Evolutionary conservation across 2,888 invertebrate genomes (phyloP).

Genomic region (Volucella inflata): DNA sequence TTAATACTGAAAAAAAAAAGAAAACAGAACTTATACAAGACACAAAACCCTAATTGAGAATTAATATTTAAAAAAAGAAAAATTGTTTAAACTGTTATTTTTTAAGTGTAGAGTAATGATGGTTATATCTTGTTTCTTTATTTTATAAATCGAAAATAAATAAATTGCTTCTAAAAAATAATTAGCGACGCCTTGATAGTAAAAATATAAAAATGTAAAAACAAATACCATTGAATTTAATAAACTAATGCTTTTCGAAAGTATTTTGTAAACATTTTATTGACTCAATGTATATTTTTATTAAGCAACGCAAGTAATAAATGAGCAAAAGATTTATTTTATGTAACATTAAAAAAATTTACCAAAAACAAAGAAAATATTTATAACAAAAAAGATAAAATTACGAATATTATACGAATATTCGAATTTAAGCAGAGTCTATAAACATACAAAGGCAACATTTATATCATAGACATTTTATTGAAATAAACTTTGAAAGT

Average conservation of each 20-base stretch:
- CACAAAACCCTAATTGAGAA: conserved; percentile 32
- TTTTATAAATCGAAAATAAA: conserved; percentile 28
- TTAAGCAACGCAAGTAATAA: conserved; percentile 41
- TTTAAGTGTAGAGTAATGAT: conserved; percentile 62
- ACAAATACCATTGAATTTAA: conserved; percentile 37
- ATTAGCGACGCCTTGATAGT: conserved; percentile 42
- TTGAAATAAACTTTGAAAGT: too few species aligned
- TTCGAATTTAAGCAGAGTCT: background rate
- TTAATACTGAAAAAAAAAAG: conserved; percentile 51
- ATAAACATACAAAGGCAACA: background rate
- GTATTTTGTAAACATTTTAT: conserved; percentile 27
- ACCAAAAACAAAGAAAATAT: background rate
- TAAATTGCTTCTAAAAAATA: conserved; percentile 49
- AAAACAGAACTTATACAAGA: background rate
- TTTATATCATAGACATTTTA: too few species aligned
- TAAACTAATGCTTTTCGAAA: conserved; percentile 39
- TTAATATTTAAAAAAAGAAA: conserved; percentile 18
- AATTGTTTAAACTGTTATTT: conserved; percentile 36
- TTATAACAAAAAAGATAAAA: conserved; percentile 8
- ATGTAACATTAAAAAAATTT: conserved; percentile 48
- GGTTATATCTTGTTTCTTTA: conserved; percentile 26
- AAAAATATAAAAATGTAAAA: background rate
- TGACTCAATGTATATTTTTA: background rate
- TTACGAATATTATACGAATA: conserved; percentile 27
- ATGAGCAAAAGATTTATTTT: conserved; percentile 55